phyloP scores from a whole-genome alignment of 2,113 vertebrate species.

The Hypocryptadius cinnamomeus region DNA sequence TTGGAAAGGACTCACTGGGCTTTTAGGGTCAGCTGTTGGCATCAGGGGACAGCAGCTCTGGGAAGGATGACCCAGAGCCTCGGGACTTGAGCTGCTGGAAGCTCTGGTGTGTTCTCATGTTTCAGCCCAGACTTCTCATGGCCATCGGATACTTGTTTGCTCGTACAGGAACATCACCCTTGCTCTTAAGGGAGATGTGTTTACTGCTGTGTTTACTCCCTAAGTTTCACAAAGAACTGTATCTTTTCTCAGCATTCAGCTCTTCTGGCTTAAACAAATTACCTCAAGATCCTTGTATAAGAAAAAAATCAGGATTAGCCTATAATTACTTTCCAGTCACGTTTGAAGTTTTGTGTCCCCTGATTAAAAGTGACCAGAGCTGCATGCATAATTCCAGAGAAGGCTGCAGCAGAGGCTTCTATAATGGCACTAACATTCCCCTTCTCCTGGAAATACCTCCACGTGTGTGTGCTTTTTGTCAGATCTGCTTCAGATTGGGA shows the following conservation, averaged over 20 bases:
- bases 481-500: background rate
- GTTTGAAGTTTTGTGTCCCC: background rate
- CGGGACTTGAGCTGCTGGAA: background rate
- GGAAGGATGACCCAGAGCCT: background rate
- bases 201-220: constrained; percentile 38
- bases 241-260: background rate
- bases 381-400: background rate
- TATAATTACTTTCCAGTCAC: background rate
- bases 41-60: background rate
- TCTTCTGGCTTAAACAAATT: background rate
- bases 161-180: background rate
- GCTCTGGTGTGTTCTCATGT: constrained; percentile 5
- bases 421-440: background rate
- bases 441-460: background rate
- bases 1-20: background rate
- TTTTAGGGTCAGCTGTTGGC: background rate
- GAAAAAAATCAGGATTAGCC: background rate
- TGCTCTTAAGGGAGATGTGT: constrained; percentile 27
- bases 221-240: background rate
- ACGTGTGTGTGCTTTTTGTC: background rate
- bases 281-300: background rate
- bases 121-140: constrained; percentile 24
- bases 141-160: constrained; percentile 56
- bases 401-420: background rate
- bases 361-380: background rate